Evolutionary conservation across 2,113 vertebrate genomes (phyloP), one percentile per base, ranked within the genome.

Genomic region (Aptenodytes forsteri): DNA sequence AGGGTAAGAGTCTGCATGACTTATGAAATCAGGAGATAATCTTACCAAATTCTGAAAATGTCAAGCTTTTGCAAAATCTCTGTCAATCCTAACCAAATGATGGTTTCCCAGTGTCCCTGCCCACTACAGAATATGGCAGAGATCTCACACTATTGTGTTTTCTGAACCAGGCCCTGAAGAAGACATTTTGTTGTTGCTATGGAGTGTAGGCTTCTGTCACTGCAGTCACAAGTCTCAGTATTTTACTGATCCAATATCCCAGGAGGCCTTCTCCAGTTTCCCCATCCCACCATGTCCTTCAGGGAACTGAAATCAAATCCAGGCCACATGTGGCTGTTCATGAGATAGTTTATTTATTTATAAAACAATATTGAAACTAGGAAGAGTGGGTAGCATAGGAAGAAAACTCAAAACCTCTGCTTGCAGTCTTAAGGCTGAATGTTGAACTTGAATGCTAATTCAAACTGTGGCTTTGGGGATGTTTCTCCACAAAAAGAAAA

Each of bases 321-420:
- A 4, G 58, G 10, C 52, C 12, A 9, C 7, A 4, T 4, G 15
- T 8, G 59, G 11, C 36, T 3, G 50, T 7, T 18, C 21, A 21
- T 2, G 23, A 32, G 36, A 32, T 2, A 5, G 29, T 0, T 13
- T 8, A 11, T 70, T 29, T 29, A 40, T 9, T 21, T 21, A 25
- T 19, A 44, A 34, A 65, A 16, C 36, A 16, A 13, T 2, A 46
- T 3, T 6, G 11, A 14, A 36, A 34, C 12, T 23, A 13, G 10
- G 30, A 44, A 58, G n/a, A 30, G 2, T 8, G 32, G 1, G 50
- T 7, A 36, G 34, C 40, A 25, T 0, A 11, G 17, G 22, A 16
- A 69, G 40, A 49, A 46, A 32, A 47, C 25, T 27, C 54, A 59
- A 46, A 44, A 5, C n/a, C 29, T 16, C 20, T 13, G 18, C 47